Evolutionary conservation across 2,113 vertebrate genomes (phyloP), one percentile per base, ranked within the genome.

Genomic region (Dicentrarchus labrax): DNA sequence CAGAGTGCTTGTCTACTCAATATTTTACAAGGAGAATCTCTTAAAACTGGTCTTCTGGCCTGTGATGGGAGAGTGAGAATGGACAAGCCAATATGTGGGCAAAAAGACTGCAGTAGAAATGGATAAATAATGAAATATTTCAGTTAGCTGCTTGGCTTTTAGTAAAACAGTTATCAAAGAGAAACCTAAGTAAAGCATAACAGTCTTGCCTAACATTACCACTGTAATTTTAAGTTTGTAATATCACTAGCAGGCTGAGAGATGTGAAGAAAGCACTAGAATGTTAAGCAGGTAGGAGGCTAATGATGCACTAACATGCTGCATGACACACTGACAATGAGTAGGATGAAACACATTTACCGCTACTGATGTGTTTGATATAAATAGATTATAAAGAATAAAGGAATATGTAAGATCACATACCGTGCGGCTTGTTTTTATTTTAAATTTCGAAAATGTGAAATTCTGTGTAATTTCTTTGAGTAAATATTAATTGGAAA

Each of bases 11-110:
- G 80, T 86, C 76, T 76, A 4, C 79, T 90, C 59, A 87, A 90
- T 89, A 90, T 91, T 92, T 90, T 78, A 92, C 45, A 70, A 71
- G 51, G 24, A 51, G 53, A 72, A 81, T 62, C 53, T 80, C 78
- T 85, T 67, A 72, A 43, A 72, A 54, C 41, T 50, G 56, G 21
- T 86, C 48, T 73, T 22, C 50, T 59, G n/a, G 79, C 54, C 54
- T 59, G 6, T 70, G 67, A 75, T 39, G 53, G 68, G 24, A 45
- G 45, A 24, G 36, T 36, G 12, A 50, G 36, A 22, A 76, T 47
- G 59, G 67, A 80, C 70, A 53, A 73, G 72, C 48, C 2, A 17
- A 73, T 19, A 56, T 61, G 72, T 53, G 12, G 24, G 74, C 43
- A 48, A 57, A 70, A 65, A 82, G 3, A 72, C 43, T 24, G n/a